A percentile compares a stretch with the other conserved stretches of the same genome.
phyloP scores from a whole-genome alignment of 2,113 vertebrate species.

The Callipepla californica region DNA sequence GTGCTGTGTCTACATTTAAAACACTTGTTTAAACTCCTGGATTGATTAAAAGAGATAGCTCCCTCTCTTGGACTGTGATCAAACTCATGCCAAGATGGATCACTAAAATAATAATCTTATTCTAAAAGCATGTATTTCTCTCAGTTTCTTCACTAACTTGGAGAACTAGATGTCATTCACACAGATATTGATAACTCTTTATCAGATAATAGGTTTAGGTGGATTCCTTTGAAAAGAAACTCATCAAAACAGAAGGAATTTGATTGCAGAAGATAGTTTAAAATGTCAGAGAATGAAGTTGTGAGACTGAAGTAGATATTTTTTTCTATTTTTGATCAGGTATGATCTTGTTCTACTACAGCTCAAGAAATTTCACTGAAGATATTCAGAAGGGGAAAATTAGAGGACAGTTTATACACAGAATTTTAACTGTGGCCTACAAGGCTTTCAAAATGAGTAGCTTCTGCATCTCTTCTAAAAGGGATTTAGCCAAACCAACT shows the following conservation, averaged over 20 bases:
- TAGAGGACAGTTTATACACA: fast-evolving
- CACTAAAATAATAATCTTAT: background rate
- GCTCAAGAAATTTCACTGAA: background rate
- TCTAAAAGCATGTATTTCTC: background rate
- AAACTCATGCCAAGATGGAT: background rate
- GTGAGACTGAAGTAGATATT: background rate
- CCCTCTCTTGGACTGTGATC: background rate
- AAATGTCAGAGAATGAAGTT: background rate
- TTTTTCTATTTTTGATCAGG: background rate
- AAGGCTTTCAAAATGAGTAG: background rate
- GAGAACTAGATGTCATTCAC: background rate
- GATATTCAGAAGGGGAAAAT: background rate
- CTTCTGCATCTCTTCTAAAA: background rate
- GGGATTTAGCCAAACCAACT: background rate
- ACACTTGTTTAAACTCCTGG: background rate
- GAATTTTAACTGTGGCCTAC: background rate
- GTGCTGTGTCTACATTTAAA: background rate
- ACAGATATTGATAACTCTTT: background rate
- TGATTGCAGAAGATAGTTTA: background rate
- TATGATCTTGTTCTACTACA: background rate
- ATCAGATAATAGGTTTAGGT: background rate
- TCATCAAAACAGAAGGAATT: background rate
- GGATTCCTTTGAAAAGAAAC: background rate
- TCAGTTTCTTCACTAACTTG: background rate
- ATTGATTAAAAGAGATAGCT: background rate